Conservation (phyloP, 1,140 invertebrate species). For the Cyphomyrmex costatus region DNA sequence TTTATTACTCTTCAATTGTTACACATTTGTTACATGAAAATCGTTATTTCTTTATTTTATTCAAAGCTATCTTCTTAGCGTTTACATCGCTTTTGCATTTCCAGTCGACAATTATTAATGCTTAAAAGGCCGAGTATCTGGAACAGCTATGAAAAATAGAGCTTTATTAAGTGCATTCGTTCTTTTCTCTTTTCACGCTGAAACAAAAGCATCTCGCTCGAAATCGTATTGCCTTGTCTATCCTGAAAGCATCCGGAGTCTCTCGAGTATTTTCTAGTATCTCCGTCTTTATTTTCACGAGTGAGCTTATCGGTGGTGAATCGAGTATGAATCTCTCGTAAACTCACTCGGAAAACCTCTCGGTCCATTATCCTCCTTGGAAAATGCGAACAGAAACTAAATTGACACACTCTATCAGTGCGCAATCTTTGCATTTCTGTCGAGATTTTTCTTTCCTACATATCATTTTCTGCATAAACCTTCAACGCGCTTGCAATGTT, state of each 20-base stretch:
- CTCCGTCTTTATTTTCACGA: constrained; percentile 58
- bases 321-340: constrained; percentile 66
- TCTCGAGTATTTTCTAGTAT: constrained; percentile 53
- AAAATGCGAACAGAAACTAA: constrained; percentile 49
- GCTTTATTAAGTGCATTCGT: constrained; percentile 51
- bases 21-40: neutral
- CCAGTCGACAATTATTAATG: constrained; percentile 50
- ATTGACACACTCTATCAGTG: constrained; percentile 21
- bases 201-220: constrained; percentile 46
- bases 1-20: neutral
- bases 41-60: constrained; percentile 13
- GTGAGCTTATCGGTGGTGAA: constrained; percentile 61
- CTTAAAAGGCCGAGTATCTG: constrained; percentile 28
- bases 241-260: constrained; percentile 52
- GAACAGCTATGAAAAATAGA: constrained; percentile 31
- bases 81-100: constrained; percentile 32
- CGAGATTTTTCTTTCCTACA: constrained; percentile 1
- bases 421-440: constrained; percentile 17
- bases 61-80: constrained; percentile 12
- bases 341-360: constrained; percentile 49
- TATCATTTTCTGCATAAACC: neutral
- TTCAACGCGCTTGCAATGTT: neutral
- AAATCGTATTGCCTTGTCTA: constrained; percentile 59
- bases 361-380: constrained; percentile 47
- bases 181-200: constrained; percentile 20